Evolutionary conservation across 2,113 vertebrate species (phyloP), one percentile per base, ranked within the genome.

Genomic region (Mastomys natalensis): DNA sequence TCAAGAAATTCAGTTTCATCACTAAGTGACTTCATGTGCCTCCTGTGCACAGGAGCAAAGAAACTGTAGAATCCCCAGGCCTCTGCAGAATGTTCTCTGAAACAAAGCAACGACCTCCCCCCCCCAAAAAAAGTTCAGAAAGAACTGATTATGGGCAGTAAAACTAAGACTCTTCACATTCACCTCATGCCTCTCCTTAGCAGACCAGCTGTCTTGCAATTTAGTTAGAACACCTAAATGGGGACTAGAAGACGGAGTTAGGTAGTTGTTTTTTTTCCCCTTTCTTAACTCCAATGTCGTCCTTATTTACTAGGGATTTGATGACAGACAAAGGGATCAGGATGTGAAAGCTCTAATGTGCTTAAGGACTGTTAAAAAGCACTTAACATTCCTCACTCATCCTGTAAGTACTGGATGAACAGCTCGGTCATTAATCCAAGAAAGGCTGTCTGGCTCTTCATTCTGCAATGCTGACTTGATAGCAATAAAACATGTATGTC

Each of bases 351-450:
- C 11, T 84, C 73, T 78, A 48, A 87, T 77, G 85, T 90, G 90
- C 58, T 94, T 72, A 76, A 77, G 4, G 45, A 95, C 76, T 90
- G 88, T 96, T 95, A 95, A 95, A 97, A 97, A 97, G 74, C 96
- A 97, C 96, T 97, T 95, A 97, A 96, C 93, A 98, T 95, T 96
- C 96, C 96, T 92, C 45, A 76, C 80, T 92, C 34, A 31, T 51
- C 84, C 92, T 74, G 70, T 97, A 93, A 96, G 90, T 51, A 85
- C 84, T 95, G 89, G 74, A 95, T n/a, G 88, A 93, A 80, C 11
- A n/a, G 26, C 58, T 70, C 8, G 17, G 96, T 88, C 85, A 88
- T 95, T 91, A 82, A 29, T 93, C 91, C 68, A 55, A 10, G 21
- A 24, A 94, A 80, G 74, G 15, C 45, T 55, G 68, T 34, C 74